A percentile compares a stretch with the other conserved stretches of the same genome.
Evolutionary conservation across 30 jellyfish, hydroid and myxozoan species (phyloP).

Genomic region (Chrysaora quinquecirrha): DNA sequence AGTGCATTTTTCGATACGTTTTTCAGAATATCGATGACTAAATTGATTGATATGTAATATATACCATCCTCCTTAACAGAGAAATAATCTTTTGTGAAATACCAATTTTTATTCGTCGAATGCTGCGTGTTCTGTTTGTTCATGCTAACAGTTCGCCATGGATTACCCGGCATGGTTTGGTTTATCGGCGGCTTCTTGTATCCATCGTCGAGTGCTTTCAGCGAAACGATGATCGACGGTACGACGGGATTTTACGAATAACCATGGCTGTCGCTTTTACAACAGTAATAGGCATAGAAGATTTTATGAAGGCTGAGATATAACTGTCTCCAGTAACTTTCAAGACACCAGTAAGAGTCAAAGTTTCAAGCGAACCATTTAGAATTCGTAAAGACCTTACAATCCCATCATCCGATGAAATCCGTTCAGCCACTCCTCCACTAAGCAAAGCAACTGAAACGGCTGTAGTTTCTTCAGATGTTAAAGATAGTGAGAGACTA

Average conservation of each 20-base stretch:
- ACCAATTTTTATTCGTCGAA: conserved; percentile 15
- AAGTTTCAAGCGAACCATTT: neutral
- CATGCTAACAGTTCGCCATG: conserved; percentile 18
- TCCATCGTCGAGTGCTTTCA: neutral
- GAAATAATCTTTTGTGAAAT: conserved; percentile 4
- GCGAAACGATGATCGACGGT: conserved; percentile 15
- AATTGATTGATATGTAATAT: conserved; percentile 39
- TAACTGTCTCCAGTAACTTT: conserved; percentile 21
- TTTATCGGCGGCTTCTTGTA: no score
- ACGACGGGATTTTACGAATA: conserved; percentile 15
- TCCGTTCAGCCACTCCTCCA: conserved; percentile 41
- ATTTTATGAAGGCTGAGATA: conserved; percentile 25
- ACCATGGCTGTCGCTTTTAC: conserved; percentile 24
- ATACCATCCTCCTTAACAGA: conserved; percentile 56
- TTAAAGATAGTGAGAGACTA: conserved; percentile 35
- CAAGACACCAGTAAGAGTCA: conserved; percentile 11
- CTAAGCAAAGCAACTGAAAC: conserved; percentile 36
- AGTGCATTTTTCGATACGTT: neutral
- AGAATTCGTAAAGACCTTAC: neutral
- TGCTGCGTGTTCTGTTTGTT: conserved; percentile 8
- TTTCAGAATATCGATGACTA: neutral
- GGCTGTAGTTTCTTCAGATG: neutral
- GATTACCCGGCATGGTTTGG: neutral
- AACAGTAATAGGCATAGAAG: neutral
- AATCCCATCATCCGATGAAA: conserved; percentile 6